phyloP scores from a whole-genome alignment of 2,888 invertebrate genomes.

The Pseudolycoriella hygida region DNA sequence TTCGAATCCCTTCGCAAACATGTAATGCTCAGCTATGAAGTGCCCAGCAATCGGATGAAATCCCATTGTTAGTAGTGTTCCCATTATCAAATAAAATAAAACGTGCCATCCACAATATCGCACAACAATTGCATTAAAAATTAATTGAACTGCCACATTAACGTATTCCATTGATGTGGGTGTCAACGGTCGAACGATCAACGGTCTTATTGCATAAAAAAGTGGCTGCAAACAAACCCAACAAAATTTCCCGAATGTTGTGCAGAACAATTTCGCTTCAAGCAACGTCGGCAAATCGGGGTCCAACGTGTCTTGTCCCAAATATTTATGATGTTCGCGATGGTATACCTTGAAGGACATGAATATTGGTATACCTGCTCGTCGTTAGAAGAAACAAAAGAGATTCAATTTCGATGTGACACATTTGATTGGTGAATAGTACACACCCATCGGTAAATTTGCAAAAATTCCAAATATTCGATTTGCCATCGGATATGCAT shows the following conservation, averaged over 20 bases:
- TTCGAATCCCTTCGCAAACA: constrained; percentile 88
- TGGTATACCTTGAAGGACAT: constrained; percentile 47
- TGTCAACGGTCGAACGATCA: constrained; percentile 65
- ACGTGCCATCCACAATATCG: constrained; percentile 58
- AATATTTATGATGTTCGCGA: constrained; percentile 40
- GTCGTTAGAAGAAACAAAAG: constrained; percentile 74
- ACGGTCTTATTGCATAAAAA: constrained; percentile 79
- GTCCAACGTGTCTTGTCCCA: constrained; percentile 78
- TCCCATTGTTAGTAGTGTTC: constrained; percentile 76
- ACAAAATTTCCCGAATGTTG: constrained; percentile 71
- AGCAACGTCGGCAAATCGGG: constrained; percentile 78
- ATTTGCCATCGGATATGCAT: constrained; percentile 62
- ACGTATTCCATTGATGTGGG: constrained; percentile 55
- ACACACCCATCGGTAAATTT: constrained; percentile 67
- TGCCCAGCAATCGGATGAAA: constrained; percentile 90
- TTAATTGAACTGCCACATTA: constrained; percentile 61
- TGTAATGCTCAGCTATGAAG: constrained; percentile 91
- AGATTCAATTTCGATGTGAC: constrained; percentile 61
- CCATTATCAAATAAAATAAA: constrained; percentile 56
- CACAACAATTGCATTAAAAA: constrained; percentile 57
- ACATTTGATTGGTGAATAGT: constrained; percentile 67
- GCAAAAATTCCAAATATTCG: constrained; percentile 74
- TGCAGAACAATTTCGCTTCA: constrained; percentile 76
- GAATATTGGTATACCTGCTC: constrained; percentile 77
- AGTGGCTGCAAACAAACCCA: constrained; percentile 91